phyloP scores from a whole-genome alignment of 1,140 invertebrate genomes.

The Acyrthosiphon pisum region DNA sequence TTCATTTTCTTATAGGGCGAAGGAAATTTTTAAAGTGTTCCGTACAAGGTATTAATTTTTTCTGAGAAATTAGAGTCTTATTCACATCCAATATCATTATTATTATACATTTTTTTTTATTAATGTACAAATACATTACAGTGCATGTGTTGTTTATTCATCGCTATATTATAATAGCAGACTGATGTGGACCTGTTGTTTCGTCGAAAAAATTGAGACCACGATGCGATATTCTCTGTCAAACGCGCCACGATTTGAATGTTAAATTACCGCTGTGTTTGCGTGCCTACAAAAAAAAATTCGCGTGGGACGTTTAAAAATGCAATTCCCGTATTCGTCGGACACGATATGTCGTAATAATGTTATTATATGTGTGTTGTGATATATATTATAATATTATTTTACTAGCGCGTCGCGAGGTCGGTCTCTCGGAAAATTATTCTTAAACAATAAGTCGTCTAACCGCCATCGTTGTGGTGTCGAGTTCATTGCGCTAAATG shows the following conservation, averaged over 20 bases:
- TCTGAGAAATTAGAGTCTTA: neutral
- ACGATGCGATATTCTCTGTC: neutral
- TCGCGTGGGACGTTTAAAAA: neutral
- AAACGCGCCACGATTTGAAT: constrained; percentile 4
- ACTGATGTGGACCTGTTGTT: neutral
- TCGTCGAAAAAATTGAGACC: neutral
- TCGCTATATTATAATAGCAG: neutral
- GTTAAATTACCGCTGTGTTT: neutral
- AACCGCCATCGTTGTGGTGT: neutral
- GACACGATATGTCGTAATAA: neutral
- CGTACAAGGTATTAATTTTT: neutral
- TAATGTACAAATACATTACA: neutral
- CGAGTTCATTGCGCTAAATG: neutral
- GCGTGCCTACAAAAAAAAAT: neutral
- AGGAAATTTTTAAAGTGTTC: too few species aligned
- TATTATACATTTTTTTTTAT: neutral
- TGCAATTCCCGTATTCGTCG: neutral
- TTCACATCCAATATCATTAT: neutral
- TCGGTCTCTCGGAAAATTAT: neutral
- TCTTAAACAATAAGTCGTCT: neutral
- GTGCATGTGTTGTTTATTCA: neutral
- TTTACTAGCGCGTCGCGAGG: neutral
- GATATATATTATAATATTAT: neutral
- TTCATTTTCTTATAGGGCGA: too few species aligned
- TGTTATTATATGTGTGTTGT: neutral